phyloP scores from a whole-genome alignment of 2,888 invertebrate species.

The Cosmia pyralina region DNA sequence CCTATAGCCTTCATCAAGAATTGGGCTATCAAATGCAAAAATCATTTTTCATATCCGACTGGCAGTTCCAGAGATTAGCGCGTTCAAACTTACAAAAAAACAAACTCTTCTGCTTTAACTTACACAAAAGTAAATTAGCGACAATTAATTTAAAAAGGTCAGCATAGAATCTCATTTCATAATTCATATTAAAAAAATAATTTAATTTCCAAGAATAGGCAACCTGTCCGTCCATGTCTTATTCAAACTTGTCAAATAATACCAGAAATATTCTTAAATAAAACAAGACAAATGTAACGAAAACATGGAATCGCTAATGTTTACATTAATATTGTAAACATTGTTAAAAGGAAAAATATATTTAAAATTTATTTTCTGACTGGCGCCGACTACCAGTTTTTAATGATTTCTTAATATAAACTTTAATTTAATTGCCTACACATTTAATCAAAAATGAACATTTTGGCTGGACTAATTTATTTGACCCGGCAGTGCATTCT shows the following conservation, averaged over 20 bases:
- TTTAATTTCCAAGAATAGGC: conserved; percentile 1
- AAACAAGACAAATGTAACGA: conserved; percentile 29
- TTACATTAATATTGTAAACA: conserved; percentile 42
- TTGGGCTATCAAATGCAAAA: too few species aligned
- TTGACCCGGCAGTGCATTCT: conserved; percentile 45
- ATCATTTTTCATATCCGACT: too few species aligned
- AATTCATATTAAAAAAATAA: not conserved
- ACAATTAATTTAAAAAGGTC: not conserved
- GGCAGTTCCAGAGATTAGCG: too few species aligned
- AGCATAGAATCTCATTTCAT: not conserved
- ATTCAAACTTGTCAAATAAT: conserved; percentile 21
- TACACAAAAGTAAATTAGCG: not conserved
- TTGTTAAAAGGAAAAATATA: conserved; percentile 44
- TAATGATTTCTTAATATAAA: conserved; percentile 34
- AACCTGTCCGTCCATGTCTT: conserved; percentile 10
- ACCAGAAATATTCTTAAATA: conserved; percentile 37
- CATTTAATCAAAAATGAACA: conserved; percentile 11
- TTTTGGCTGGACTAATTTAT: conserved; percentile 35
- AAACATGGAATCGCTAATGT: conserved; percentile 44
- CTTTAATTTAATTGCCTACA: conserved; percentile 34
- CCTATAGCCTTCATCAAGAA: too few species aligned
- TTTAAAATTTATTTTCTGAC: conserved; percentile 48
- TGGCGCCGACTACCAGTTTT: conserved; percentile 66
- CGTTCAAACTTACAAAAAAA: too few species aligned
- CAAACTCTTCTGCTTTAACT: not conserved